These are phyloP conservation scores for Stenchaetothrips biformis DNA, from an alignment of 2,888 invertebrate genomes.

Conservation along the genomic window DNA sequence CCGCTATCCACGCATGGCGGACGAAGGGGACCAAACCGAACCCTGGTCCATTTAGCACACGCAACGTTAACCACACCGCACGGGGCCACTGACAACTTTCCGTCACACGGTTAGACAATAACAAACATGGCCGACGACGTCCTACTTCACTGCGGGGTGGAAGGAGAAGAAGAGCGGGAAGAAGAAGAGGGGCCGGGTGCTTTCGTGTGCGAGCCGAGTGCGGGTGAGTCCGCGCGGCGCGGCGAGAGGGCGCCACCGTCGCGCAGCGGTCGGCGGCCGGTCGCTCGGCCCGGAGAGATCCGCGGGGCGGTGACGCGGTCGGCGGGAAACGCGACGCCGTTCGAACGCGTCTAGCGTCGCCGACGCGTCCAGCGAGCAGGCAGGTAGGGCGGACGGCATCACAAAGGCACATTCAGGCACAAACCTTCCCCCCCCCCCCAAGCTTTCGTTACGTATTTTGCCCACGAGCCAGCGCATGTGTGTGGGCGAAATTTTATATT, in stretches of 20 bases:
- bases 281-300: background rate
- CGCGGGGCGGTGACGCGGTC: background rate
- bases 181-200: background rate
- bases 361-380: no score
- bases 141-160: background rate
- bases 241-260: background rate
- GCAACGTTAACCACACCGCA: background rate
- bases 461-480: no score
- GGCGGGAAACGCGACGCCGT: background rate
- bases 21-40: background rate
- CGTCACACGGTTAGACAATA: background rate
- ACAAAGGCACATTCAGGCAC: no score
- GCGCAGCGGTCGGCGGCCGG: background rate
- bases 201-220: background rate
- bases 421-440: no score
- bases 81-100: background rate
- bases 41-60: background rate
- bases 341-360: background rate
- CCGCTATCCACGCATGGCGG: background rate
- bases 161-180: background rate
- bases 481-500: no score
- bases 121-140: constrained; percentile 20
- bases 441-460: no score
- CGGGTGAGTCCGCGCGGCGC: background rate
- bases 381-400: no score